Evolutionary conservation across 2,113 vertebrate genomes (phyloP).

Genomic region (Microcebus lehilahytsara): DNA sequence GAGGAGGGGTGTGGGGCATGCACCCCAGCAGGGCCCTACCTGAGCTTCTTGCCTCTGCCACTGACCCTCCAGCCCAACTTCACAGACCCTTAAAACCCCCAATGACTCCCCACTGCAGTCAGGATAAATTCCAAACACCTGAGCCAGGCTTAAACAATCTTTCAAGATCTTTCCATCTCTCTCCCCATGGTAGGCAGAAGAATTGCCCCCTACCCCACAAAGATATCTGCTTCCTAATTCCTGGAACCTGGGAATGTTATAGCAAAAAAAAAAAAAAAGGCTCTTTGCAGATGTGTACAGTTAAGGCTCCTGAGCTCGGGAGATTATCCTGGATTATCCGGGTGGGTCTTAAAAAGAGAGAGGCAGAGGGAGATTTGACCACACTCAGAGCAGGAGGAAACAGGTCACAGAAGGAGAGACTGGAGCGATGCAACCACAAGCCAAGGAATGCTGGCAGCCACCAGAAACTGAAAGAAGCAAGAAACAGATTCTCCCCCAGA

Average conservation of each 20-base stretch:
- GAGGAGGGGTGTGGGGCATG: accelerated
- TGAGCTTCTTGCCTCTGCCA: not conserved
- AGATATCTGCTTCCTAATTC: not conserved
- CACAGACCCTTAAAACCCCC: not conserved
- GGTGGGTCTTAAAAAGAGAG: not conserved
- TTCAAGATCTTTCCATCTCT: not conserved
- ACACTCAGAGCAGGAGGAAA: not conserved
- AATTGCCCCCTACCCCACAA: not conserved
- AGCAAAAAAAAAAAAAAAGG: not conserved
- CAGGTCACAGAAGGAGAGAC: not conserved
- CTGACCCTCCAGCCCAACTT: not conserved
- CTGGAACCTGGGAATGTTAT: not conserved
- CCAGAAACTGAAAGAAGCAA: not conserved
- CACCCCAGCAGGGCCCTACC: not conserved
- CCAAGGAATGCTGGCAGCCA: not conserved
- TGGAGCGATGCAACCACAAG: not conserved
- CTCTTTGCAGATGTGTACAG: not conserved
- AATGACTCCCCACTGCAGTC: not conserved
- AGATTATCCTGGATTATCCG: not conserved
- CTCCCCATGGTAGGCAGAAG: not conserved
- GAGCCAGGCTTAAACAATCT: not conserved
- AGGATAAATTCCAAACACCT: not conserved
- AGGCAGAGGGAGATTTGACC: not conserved
- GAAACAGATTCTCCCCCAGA: not conserved
- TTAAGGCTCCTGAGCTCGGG: not conserved